Evolutionary conservation across 2,113 vertebrate species (phyloP), one percentile per base, ranked within the genome.

Genomic region (Microtus pennsylvanicus): DNA sequence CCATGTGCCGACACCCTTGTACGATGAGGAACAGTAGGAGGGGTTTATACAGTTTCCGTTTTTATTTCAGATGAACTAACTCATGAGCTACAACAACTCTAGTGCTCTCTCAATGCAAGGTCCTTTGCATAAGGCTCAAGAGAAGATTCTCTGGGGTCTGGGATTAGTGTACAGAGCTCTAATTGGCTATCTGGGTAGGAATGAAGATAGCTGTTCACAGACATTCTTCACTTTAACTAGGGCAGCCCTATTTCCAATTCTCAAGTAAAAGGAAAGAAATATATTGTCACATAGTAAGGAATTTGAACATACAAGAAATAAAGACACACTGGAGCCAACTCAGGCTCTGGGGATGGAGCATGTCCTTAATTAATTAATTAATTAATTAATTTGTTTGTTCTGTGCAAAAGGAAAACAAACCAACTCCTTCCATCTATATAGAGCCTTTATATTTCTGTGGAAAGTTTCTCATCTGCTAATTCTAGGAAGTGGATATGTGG

Each of bases 221-320:
- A 50, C 58, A 52, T 85, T 97, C 75, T 69, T 45, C 55, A 80
- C 78, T 95, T 33, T 80, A 96, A 93, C 83, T 90, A 92, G 85
- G 97, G 38, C 85, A 96, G 77, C 67, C 42, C 67, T 72, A 42
- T 69, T 91, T 88, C 50, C 52, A 77, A 63, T 88, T 88, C 38
- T 94, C 76, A 94, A 76, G 82, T 72, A 47, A 75, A 77, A 90
- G 30, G 13, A 38, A 88, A 90, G 72, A 90, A 67, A 85, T 75
- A 9, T 1, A 63, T 47, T 65, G 77, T 85, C 26, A 72, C 35
- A 72, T 77, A 89, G 69, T 81, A 76, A 93, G 55, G 30, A 67
- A 93, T 86, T 50, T 92, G 77, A 76, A 26, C 9, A 70, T 28
- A 38, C 30, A 87, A 88, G n/a, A 88, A 91, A 94, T 91, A 87